These are phyloP conservation scores for Acrocera orbiculus DNA, from an alignment of 2,888 invertebrate genomes.

Conservation along the genomic window DNA sequence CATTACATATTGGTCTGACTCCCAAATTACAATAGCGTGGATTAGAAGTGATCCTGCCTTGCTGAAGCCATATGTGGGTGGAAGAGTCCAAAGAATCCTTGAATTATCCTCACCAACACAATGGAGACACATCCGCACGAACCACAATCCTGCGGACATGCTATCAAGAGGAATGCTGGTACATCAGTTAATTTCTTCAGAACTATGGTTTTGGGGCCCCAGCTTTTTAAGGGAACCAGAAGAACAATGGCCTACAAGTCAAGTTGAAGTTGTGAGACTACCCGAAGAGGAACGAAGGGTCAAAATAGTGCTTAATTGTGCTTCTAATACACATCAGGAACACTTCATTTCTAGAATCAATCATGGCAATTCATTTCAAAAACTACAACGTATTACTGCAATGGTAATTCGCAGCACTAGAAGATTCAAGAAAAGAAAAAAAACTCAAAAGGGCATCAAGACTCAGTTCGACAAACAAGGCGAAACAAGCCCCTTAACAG, in stretches of 20 bases:
- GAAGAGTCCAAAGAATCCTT: slow-evolving; percentile 18
- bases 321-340: no score
- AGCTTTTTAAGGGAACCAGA: neutral
- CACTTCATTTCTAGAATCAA: no score
- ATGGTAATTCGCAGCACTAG: no score
- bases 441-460: no score
- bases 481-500: no score
- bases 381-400: no score
- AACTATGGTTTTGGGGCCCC: neutral
- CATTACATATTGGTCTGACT: slow-evolving; percentile 13
- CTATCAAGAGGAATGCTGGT: neutral
- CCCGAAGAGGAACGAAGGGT: no score
- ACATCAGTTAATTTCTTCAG: neutral
- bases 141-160: slow-evolving; percentile 1
- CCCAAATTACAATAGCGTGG: slow-evolving; percentile 12
- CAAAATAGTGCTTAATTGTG: no score
- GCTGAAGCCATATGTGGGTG: slow-evolving; percentile 14
- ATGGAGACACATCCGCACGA: neutral
- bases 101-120: neutral
- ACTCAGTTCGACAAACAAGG: no score
- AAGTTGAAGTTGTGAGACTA: no score
- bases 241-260: neutral
- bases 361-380: no score
- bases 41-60: slow-evolving; percentile 8
- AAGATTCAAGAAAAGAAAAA: no score